Evolutionary conservation across 2,113 vertebrate genomes (phyloP), one percentile per base, ranked within the genome.

Genomic region (Cichladusa arquata): DNA sequence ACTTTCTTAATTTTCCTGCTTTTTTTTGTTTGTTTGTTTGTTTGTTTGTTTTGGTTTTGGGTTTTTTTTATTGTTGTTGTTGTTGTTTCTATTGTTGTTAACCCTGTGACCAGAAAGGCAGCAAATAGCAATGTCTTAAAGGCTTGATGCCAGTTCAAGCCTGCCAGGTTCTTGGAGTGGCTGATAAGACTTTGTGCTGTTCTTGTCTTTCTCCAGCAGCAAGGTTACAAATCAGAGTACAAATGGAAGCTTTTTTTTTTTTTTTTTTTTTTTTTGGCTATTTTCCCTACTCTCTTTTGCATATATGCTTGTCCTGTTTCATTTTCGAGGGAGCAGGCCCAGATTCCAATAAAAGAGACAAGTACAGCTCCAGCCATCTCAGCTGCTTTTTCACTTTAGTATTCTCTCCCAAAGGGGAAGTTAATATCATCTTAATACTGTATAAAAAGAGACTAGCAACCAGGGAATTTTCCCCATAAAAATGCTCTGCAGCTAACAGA

Each of bases 361-460:
- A 86, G 83, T 77, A 84, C 28, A 87, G 69, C 61, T 71, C 17
- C 51, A 93, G 64, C 51, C 38, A 74, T 62, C 77, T 92, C 89
- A 91, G 60, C 40, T 92, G 81, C 62, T 77, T 96, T 94, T 93
- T 77, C 38, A 79, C 86, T 95, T 95, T 92, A 79, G 83, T 86
- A 88, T 90, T 73, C 50, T 81, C 24, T 90, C 91, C 92, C 94
- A 81, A 92, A 94, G 47, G 60, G 19, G 24, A 34, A 86, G 60
- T 93, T 95, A 93, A 77, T 93, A 81, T 88, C 56, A 74, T 92
- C 80, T 92, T 93, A 93, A 97, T 93, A 86, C 82, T 78, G 64
- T n/a, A 92, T 93, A 90, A 96, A 95, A 94, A 93, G 82, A 54
- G 86, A 88, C 20, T 83, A 51, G 88, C 82, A 81, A 1, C 86